Conservation (phyloP, 2,888 invertebrate species). For the Agapostemon virescens region DNA sequence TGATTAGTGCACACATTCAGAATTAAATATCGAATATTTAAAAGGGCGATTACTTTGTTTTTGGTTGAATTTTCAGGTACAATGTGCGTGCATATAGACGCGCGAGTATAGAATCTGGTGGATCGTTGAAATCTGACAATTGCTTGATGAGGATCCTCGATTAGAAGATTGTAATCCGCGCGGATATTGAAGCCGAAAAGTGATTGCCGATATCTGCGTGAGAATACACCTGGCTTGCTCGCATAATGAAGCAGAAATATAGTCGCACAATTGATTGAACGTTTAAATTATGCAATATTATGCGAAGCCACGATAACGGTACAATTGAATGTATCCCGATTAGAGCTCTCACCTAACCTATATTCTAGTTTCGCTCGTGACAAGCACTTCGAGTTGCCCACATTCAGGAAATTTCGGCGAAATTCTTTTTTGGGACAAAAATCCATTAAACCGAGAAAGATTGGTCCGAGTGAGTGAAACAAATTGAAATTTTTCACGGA, state of each 20-base stretch:
- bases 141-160: conserved; percentile 34
- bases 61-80: background rate
- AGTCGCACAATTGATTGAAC: conserved; percentile 64
- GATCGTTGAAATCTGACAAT: conserved; percentile 33
- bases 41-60: background rate
- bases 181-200: conserved; percentile 61
- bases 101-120: conserved; percentile 38
- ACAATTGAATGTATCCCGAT: conserved; percentile 67
- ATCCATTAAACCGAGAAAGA: background rate
- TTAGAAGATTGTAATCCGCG: conserved; percentile 58
- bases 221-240: conserved; percentile 65
- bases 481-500: background rate
- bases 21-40: background rate
- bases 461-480: background rate
- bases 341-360: conserved; percentile 53
- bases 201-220: conserved; percentile 64
- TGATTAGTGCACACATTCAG: background rate
- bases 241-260: conserved; percentile 69
- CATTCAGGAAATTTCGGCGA: background rate
- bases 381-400: conserved; percentile 7
- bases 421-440: background rate
- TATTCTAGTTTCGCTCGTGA: conserved; percentile 40
- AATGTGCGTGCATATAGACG: background rate
- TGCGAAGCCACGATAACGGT: conserved; percentile 63
- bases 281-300: conserved; percentile 64